A percentile compares a stretch with the other conserved stretches of the same genome.
phyloP scores from a whole-genome alignment of 2,113 vertebrate species.

The Ascaphus truei region DNA sequence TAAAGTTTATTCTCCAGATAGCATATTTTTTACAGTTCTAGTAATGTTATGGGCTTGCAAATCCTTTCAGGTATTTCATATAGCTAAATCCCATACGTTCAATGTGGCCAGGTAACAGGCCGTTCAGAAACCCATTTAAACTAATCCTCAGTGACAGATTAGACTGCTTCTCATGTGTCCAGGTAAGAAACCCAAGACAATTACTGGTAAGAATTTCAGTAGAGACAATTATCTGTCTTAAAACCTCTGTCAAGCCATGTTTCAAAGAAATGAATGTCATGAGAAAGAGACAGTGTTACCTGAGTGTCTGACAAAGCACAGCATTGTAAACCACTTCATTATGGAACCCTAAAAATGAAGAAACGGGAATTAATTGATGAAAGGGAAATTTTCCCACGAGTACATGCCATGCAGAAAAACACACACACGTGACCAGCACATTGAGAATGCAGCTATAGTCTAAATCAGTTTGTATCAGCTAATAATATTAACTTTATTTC shows the following conservation, averaged over 20 bases:
- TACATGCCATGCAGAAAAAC: background rate
- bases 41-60: too few relatives aligned
- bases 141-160: conserved; percentile 21
- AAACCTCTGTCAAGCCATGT: background rate
- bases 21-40: too few relatives aligned
- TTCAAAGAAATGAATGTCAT: background rate
- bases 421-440: too few relatives aligned
- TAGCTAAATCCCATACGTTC: background rate
- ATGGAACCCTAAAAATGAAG: background rate
- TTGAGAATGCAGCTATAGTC: too few relatives aligned
- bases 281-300: background rate
- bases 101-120: background rate
- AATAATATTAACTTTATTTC: too few relatives aligned
- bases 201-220: conserved; percentile 5
- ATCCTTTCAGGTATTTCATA: background rate
- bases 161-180: conserved; percentile 5
- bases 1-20: too few relatives aligned
- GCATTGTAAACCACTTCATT: background rate
- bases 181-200: background rate
- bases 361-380: background rate
- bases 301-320: background rate
- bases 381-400: conserved; percentile 10
- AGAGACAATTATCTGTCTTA: conserved; percentile 18
- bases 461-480: too few relatives aligned
- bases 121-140: background rate